phyloP scores from a whole-genome alignment of 64 coral and sea anemone species.

The Trachythela sp. region DNA sequence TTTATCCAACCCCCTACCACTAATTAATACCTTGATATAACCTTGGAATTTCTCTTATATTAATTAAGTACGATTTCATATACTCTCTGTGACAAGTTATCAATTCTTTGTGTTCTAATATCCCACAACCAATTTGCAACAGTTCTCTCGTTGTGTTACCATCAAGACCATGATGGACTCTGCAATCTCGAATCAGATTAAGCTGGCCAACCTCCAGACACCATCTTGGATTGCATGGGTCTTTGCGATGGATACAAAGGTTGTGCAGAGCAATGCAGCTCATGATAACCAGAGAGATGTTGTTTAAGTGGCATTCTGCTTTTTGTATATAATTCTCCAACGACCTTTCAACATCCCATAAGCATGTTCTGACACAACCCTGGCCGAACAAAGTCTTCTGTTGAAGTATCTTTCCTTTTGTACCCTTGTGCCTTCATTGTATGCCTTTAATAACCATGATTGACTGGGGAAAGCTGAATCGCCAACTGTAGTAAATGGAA shows the following conservation, averaged over 20 bases:
- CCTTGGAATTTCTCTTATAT: too few species aligned
- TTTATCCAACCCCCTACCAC: too few species aligned
- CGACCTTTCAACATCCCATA: conserved; percentile 58
- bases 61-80: too few species aligned
- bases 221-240: conserved; percentile 9
- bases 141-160: background rate
- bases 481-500: background rate
- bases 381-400: conserved; percentile 31
- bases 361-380: conserved; percentile 46
- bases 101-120: background rate
- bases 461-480: background rate
- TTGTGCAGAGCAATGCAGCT: background rate
- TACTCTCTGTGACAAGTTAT: too few species aligned
- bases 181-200: background rate
- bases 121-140: background rate
- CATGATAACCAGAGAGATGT: background rate
- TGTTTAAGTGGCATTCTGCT: background rate
- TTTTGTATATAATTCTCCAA: conserved; percentile 29
- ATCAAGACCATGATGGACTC: background rate
- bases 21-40: background rate
- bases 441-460: background rate
- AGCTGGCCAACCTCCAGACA: background rate
- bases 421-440: background rate
- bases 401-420: conserved; percentile 2
- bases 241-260: background rate